Percentiles rank a stretch among this genome's conserved stretches.
Evolutionary conservation across 2,888 invertebrate species (phyloP).

Genomic region (Nephrotoma appendiculata): DNA sequence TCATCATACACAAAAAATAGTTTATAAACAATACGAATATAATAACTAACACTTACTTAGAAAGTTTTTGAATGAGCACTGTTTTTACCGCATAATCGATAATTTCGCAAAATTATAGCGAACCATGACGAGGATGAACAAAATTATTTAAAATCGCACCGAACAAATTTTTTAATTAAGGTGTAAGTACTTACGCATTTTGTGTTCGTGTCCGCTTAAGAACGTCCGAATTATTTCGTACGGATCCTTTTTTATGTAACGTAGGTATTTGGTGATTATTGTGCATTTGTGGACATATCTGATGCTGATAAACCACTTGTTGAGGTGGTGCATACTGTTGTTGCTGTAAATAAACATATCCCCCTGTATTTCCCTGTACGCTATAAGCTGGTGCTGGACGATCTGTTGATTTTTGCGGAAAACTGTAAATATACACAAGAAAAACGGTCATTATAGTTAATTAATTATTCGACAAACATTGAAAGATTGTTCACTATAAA

Average conservation of each 20-base stretch:
- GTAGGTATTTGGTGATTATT: slow-evolving; percentile 27
- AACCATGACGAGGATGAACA: background rate
- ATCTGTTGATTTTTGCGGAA: slow-evolving; percentile 32
- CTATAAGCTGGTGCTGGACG: slow-evolving; percentile 23
- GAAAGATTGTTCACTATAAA: background rate
- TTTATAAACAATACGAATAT: background rate
- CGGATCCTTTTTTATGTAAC: slow-evolving; percentile 47
- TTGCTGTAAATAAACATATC: slow-evolving; percentile 30
- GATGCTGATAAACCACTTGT: slow-evolving; percentile 15
- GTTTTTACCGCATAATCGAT: background rate
- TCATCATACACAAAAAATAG: slow-evolving; percentile 1
- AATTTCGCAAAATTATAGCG: background rate
- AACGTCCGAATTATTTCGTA: slow-evolving; percentile 46
- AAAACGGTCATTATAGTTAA: background rate
- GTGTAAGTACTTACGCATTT: slow-evolving; percentile 41
- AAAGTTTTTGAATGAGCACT: background rate
- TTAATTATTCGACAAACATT: background rate
- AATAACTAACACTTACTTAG: background rate
- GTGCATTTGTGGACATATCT: slow-evolving; percentile 24
- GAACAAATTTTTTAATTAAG: slow-evolving; percentile 8
- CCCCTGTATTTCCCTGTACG: slow-evolving; percentile 14
- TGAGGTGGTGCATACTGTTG: slow-evolving; percentile 20
- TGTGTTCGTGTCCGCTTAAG: slow-evolving; percentile 50
- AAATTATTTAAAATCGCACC: background rate
- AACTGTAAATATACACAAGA: slow-evolving; percentile 20